These are phyloP conservation scores for Melanostoma mellinum DNA, from an alignment of 2,888 invertebrate species.

Conservation along the genomic window DNA sequence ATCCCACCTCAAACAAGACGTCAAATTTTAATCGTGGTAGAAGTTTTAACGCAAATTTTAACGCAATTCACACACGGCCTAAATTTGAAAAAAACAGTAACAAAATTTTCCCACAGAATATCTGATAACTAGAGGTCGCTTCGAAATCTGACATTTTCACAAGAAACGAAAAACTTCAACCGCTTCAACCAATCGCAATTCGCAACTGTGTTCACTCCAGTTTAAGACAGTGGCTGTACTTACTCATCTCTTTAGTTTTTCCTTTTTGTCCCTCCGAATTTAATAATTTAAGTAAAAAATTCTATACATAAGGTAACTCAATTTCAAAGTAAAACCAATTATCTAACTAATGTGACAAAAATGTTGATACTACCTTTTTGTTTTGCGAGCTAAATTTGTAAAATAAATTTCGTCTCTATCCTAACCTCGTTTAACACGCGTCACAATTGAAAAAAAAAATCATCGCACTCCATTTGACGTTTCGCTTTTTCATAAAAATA, in stretches of 20 bases:
- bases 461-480: constrained; percentile 16
- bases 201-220: constrained; percentile 54
- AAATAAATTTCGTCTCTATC: constrained; percentile 26
- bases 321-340: not conserved
- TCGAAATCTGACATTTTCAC: constrained; percentile 30
- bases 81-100: no score
- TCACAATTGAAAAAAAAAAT: constrained; percentile 54
- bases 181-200: constrained; percentile 10
- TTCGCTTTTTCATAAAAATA: constrained; percentile 15
- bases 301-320: constrained; percentile 62
- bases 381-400: not conserved
- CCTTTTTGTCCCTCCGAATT: constrained; percentile 63
- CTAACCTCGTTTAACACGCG: constrained; percentile 67
- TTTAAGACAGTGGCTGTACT: constrained; percentile 59
- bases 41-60: no score
- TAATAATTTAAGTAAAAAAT: constrained; percentile 66
- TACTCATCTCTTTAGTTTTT: constrained; percentile 62
- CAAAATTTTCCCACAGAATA: not conserved
- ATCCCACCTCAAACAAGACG: no score
- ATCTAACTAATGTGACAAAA: no score
- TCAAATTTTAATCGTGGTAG: no score
- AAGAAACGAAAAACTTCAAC: not conserved
- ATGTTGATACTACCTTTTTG: no score
- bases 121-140: constrained; percentile 26
- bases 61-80: no score